These are phyloP conservation scores for Drosophila arawakana DNA, from an alignment of 1,140 invertebrate species.

Conservation along the genomic window DNA sequence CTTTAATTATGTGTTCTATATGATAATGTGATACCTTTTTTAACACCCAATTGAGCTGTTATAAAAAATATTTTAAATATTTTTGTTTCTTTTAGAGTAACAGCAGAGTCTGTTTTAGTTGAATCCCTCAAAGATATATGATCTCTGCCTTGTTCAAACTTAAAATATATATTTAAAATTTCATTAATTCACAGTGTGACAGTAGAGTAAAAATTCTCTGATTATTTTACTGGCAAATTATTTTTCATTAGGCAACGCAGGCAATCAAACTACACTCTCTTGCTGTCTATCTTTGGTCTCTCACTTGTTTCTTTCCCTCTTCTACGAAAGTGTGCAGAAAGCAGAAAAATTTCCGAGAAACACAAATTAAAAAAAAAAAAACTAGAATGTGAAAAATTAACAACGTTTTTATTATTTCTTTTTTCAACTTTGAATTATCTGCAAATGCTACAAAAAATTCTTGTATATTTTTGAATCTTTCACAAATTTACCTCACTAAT, in stretches of 20 bases:
- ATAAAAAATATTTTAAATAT: background rate
- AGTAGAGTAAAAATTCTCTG: no score
- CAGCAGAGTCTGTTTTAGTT: background rate
- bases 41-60: no score
- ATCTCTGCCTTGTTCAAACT: background rate
- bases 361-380: background rate
- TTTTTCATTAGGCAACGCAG: no score
- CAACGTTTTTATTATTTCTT: background rate
- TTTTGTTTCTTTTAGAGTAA: background rate
- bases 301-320: background rate
- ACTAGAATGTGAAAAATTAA: slow-evolving; percentile 5
- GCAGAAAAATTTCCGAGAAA: background rate
- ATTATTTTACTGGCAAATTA: no score
- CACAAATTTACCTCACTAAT: slow-evolving; percentile 8
- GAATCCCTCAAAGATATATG: no score
- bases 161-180: background rate
- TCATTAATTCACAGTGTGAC: background rate
- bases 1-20: no score
- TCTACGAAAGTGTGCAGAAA: background rate
- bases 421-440: background rate
- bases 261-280: background rate
- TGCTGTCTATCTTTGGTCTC: background rate
- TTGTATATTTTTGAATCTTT: slow-evolving; percentile 18
- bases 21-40: no score
- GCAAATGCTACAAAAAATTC: background rate